Evolutionary conservation across 2,113 vertebrate genomes (phyloP).

Genomic region (Chamaea fasciata): DNA sequence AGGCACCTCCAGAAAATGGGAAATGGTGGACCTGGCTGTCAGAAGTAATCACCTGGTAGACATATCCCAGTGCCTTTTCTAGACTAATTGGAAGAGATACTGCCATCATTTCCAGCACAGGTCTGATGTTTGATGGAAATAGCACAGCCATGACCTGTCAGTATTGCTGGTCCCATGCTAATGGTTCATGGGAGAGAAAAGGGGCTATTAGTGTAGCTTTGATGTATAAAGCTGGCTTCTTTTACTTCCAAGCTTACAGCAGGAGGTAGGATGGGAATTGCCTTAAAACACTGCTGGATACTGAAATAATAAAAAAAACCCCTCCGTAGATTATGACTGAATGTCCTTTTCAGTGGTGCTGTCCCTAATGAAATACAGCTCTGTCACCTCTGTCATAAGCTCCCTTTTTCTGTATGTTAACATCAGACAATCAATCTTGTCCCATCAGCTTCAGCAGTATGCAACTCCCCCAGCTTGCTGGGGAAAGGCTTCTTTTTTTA

Average conservation of each 20-base stretch:
- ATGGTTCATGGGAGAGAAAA: neutral
- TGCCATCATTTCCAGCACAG: neutral
- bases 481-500: neutral
- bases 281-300: conserved; percentile 33
- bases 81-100: neutral
- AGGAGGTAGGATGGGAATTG: conserved; percentile 5
- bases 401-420: neutral
- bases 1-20: neutral
- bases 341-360: neutral
- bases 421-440: neutral
- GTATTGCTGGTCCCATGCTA: neutral
- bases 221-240: neutral
- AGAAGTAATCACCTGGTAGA: neutral
- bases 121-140: neutral
- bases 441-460: conserved; percentile 26
- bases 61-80: neutral
- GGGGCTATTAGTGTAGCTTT: neutral
- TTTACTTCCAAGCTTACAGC: conserved; percentile 11
- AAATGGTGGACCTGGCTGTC: neutral
- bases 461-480: neutral
- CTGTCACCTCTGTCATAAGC: neutral
- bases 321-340: neutral
- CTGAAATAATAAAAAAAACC: neutral
- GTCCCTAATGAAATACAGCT: neutral
- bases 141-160: neutral